Evolutionary conservation across 2,797 vertebrate species (phyloP).

Genomic region (Periparus ater): DNA sequence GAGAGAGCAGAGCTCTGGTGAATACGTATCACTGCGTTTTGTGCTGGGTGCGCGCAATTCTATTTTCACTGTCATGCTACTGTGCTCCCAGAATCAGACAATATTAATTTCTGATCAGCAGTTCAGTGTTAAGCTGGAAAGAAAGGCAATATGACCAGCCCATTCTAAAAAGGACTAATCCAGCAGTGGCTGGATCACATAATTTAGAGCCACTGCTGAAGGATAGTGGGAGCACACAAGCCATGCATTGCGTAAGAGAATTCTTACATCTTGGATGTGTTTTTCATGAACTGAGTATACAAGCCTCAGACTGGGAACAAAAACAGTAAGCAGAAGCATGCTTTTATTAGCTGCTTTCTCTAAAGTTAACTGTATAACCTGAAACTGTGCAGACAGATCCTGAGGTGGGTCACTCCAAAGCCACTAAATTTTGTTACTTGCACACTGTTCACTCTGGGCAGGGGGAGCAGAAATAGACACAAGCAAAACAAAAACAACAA

Average conservation of each 20-base stretch:
- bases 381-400: background rate
- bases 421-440: background rate
- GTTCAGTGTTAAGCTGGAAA: constrained; percentile 42
- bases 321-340: background rate
- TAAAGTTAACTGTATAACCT: background rate
- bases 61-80: background rate
- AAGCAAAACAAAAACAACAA: background rate
- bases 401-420: background rate
- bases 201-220: background rate
- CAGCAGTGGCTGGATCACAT: constrained; percentile 7
- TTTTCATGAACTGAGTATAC: background rate
- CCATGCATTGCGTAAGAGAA: background rate
- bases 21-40: background rate
- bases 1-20: background rate
- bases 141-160: background rate
- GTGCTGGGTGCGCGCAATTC: background rate
- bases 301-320: background rate
- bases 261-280: background rate
- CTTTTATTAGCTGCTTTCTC: background rate
- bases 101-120: constrained; percentile 63
- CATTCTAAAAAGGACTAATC: constrained; percentile 37
- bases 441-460: background rate
- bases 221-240: background rate
- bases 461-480: background rate
- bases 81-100: constrained; percentile 33